Percentiles rank a stretch among this genome's conserved stretches.
Conservation (phyloP, 2,888 invertebrate species). For the Pterostichus niger region DNA sequence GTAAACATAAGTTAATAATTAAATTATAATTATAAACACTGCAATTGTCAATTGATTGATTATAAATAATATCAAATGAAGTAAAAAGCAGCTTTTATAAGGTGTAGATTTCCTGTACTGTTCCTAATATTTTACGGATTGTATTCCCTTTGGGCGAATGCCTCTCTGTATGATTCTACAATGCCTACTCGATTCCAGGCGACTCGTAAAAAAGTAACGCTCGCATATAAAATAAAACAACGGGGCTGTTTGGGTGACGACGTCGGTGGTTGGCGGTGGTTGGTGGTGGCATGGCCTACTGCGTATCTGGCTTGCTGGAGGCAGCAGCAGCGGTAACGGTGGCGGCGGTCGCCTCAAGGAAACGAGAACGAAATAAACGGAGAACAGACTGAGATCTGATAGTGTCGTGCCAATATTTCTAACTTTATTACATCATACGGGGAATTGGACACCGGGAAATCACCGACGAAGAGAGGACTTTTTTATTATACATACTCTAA, state of each 20-base stretch:
- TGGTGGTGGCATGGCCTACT: background rate
- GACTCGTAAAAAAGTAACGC: slow-evolving; percentile 55
- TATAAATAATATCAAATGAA: no score
- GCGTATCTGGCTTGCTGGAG: background rate
- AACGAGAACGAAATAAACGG: slow-evolving; percentile 34
- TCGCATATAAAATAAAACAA: slow-evolving; percentile 58
- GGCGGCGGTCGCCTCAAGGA: slow-evolving; percentile 1
- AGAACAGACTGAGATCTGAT: slow-evolving; percentile 41
- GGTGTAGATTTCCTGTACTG: background rate
- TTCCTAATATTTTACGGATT: background rate
- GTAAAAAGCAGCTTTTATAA: no score
- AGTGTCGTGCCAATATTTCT: slow-evolving; percentile 46
- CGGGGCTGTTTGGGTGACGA: slow-evolving; percentile 11
- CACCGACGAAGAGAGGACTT: background rate
- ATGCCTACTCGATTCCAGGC: slow-evolving; percentile 46
- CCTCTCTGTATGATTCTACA: background rate
- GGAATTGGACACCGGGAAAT: background rate
- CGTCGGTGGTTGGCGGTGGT: background rate
- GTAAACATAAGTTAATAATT: no score
- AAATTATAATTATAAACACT: no score
- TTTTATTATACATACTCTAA: no score
- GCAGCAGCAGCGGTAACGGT: background rate
- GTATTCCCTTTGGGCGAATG: background rate
- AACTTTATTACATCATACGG: slow-evolving; percentile 42
- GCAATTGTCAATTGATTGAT: no score